Base-by-base conservation (phyloP, 2,113 vertebrate genomes). In the Centropus unirufus region DNA sequence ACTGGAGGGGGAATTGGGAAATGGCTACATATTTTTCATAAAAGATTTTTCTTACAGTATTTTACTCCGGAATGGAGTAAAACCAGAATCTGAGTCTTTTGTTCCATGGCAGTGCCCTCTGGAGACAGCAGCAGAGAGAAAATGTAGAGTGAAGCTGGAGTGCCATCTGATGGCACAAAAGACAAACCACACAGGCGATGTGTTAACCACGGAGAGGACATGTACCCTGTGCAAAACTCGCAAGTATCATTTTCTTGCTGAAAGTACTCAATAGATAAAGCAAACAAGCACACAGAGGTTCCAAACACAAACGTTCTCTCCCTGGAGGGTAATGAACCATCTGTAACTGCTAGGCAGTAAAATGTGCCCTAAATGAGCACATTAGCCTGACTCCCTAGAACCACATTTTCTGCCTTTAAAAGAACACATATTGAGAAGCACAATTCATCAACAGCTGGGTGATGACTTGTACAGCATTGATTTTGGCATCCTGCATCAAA, bases 141-240 rank as follows among this genome's bases (percentile, higher is more conserved):
- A 49, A 22, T 23, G 47, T 22, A 49, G 47, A 11, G 21, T 49
- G 47, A 49, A 23, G 58, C 84, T 87, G 80, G 69, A 91, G 91
- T 76, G 96, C 95, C 96, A 44, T 9, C 96, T 69, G 83, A 58
- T n/a, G 96, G 89, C 68, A 17, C 36, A 6, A 9, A 19, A 12
- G 57, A 87, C 89, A 49, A 49, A 49, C 22, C 47, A 49, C 47
- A 49, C 47, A 23, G 47, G 47, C 22, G 22, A 49, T 49, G 47
- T 49, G 47, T 23, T 49, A 49, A 49, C 47, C 47, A 49, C 21
- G 47, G 47, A 49, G 23, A 49, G 47, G 47, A 18, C 47, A 47
- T 8, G 47, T 49, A 49, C 47, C 10, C 47, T 3, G 20, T 8
- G 51, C 57, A n/a, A 23, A 20, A 30, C 20, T 2, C 20, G 20